Conservation (phyloP, 2,888 invertebrate species). For the Fragum whitleyi region DNA sequence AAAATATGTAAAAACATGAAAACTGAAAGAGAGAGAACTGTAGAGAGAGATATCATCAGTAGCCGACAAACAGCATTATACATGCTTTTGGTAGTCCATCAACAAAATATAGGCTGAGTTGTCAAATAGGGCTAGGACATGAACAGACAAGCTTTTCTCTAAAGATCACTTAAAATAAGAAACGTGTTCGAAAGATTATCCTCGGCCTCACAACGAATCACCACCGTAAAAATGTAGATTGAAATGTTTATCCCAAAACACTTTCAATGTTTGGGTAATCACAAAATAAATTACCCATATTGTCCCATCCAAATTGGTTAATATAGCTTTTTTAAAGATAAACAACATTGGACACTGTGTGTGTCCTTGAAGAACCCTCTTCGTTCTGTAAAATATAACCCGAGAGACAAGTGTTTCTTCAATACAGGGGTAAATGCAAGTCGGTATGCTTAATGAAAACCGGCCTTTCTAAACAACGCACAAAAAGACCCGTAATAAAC, state of each 20-base stretch:
- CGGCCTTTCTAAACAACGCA: too few species aligned
- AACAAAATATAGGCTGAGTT: too few species aligned
- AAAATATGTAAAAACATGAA: too few species aligned
- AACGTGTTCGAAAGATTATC: not conserved
- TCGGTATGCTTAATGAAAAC: too few species aligned
- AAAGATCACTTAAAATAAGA: not conserved
- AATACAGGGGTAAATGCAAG: too few species aligned
- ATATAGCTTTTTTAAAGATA: not conserved
- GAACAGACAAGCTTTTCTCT: not conserved
- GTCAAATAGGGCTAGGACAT: not conserved
- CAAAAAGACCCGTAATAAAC: too few species aligned
- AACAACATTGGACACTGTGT: not conserved
- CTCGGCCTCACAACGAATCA: not conserved
- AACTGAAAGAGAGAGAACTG: too few species aligned
- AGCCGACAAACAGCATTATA: too few species aligned
- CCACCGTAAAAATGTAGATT: not conserved
- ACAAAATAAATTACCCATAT: slow-evolving; percentile 2
- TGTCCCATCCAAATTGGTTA: not conserved
- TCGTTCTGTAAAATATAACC: too few species aligned
- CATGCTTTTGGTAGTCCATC: too few species aligned
- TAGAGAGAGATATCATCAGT: too few species aligned
- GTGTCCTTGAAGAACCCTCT: not conserved
- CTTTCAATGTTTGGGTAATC: not conserved
- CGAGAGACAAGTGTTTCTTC: too few species aligned
- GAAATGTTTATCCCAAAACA: slow-evolving; percentile 10